Percentiles rank a stretch among this genome's conserved stretches.
phyloP scores from a whole-genome alignment of 2,113 vertebrate species.

The Trogon melanurus region DNA sequence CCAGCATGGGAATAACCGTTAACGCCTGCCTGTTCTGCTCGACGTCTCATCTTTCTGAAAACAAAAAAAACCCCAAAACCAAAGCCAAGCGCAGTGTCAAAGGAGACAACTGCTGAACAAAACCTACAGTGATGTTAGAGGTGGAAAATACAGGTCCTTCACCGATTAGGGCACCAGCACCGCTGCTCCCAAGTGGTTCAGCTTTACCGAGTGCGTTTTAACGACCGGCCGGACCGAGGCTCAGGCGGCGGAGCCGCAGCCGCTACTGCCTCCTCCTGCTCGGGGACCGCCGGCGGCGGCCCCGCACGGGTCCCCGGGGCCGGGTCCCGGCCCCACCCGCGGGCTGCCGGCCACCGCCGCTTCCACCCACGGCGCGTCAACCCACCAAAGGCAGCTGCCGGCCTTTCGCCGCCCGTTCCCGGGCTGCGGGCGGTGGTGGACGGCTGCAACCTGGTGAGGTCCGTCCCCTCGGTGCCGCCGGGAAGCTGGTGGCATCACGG shows the following conservation, averaged over 20 bases:
- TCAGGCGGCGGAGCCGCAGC: background rate
- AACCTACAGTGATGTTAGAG: rapidly evolving
- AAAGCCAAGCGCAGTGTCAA: rapidly evolving
- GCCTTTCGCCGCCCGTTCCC: background rate
- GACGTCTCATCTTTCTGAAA: background rate
- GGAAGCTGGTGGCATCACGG: too few relatives aligned
- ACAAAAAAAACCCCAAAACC: background rate
- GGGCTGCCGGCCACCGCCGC: background rate
- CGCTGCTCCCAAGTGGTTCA: rapidly evolving
- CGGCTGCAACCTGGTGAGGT: background rate
- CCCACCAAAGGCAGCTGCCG: background rate
- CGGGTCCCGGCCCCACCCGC: background rate
- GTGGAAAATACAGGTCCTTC: too few relatives aligned
- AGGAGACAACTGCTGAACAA: background rate
- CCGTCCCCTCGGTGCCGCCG: too few relatives aligned
- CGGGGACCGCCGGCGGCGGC: too few relatives aligned
- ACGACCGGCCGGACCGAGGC: background rate
- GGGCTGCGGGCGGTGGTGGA: background rate
- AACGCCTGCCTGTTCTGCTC: rapidly evolving
- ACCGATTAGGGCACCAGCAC: rapidly evolving
- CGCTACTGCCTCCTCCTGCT: background rate
- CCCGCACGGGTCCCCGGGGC: too few relatives aligned
- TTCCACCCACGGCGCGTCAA: background rate
- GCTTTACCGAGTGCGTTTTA: rapidly evolving
- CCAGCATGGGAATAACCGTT: background rate